Evolutionary conservation across 1,140 invertebrate genomes (phyloP).

Genomic region (Ceratina japonica): DNA sequence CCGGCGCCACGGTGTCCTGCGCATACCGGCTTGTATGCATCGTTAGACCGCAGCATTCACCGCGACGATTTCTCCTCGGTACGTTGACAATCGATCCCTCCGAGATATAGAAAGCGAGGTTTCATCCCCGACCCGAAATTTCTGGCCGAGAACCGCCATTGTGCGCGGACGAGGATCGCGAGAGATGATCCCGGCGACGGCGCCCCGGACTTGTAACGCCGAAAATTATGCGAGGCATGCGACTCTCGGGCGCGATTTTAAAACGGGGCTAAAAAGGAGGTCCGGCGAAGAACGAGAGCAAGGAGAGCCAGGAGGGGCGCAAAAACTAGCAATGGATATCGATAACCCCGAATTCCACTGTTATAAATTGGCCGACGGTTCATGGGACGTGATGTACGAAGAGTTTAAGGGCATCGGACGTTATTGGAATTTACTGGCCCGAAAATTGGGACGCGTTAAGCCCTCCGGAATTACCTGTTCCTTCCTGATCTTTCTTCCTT

Average conservation of each 20-base stretch:
- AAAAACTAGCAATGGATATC: slow-evolving; percentile 60
- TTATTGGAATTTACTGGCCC: slow-evolving; percentile 75
- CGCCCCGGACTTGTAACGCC: too few species aligned
- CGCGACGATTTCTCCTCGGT: slow-evolving; percentile 41
- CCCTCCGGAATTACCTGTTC: slow-evolving; percentile 62
- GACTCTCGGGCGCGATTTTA: background rate
- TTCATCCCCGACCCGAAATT: too few species aligned
- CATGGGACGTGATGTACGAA: slow-evolving; percentile 65
- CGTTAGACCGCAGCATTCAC: slow-evolving; percentile 42
- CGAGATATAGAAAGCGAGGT: slow-evolving; percentile 17
- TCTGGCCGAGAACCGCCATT: too few species aligned
- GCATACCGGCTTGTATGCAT: slow-evolving; percentile 44
- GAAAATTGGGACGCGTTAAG: slow-evolving; percentile 73
- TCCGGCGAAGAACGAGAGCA: background rate
- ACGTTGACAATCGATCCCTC: slow-evolving; percentile 40
- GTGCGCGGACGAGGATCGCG: too few species aligned
- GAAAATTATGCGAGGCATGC: too few species aligned
- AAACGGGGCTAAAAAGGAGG: background rate
- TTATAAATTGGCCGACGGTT: slow-evolving; percentile 68
- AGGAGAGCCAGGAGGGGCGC: slow-evolving; percentile 17
- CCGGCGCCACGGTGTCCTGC: slow-evolving; percentile 44
- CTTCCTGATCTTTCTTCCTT: slow-evolving; percentile 47
- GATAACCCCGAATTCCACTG: slow-evolving; percentile 69
- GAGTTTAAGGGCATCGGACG: slow-evolving; percentile 69
- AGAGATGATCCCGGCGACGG: too few species aligned